phyloP scores from a whole-genome alignment of 2,113 vertebrate genomes.

The Vireo altiloquus region DNA sequence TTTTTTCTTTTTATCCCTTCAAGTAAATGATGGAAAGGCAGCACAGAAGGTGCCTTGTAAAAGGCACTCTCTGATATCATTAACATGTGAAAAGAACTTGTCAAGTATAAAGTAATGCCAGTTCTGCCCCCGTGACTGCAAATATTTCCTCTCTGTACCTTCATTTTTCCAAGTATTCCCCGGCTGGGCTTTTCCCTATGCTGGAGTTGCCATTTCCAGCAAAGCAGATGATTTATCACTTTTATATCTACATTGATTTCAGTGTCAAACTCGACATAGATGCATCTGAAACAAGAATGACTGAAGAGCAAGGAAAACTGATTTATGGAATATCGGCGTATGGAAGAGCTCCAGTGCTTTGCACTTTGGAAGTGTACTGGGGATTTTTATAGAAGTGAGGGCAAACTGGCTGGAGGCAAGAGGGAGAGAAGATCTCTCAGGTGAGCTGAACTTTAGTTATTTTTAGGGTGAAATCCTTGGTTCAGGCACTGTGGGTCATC shows the following conservation, averaged over 20 bases:
- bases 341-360: not conserved
- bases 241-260: not conserved
- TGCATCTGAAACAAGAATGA: not conserved
- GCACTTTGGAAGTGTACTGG: not conserved
- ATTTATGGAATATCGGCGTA: not conserved
- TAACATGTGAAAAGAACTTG: not conserved
- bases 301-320: not conserved
- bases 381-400: accelerated
- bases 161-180: not conserved
- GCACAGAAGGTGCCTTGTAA: not conserved
- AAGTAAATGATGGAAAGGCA: not conserved
- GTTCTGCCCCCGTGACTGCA: not conserved
- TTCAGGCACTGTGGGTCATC: not conserved
- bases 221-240: not conserved
- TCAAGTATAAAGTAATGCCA: not conserved
- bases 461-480: not conserved
- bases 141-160: not conserved
- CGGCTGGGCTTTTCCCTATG: not conserved
- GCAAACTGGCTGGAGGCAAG: not conserved
- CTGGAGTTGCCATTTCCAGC: not conserved
- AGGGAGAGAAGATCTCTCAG: not conserved
- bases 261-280: not conserved
- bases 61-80: not conserved
- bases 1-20: not conserved
- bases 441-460: not conserved